phyloP scores from a whole-genome alignment of 2,888 invertebrate species.

The Macropis europaea region DNA sequence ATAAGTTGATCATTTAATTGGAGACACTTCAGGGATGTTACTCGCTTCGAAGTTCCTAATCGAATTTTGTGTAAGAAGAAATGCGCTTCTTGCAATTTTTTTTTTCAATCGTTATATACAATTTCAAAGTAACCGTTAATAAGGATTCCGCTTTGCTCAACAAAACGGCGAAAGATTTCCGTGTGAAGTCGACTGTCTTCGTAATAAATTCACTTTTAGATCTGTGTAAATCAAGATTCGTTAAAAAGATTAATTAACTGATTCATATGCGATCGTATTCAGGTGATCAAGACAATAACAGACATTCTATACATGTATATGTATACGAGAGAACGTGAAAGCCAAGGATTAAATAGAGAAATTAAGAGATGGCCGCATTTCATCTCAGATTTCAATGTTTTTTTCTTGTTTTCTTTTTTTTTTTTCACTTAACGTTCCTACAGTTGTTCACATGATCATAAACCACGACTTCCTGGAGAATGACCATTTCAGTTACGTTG shows the following conservation, averaged over 20 bases:
- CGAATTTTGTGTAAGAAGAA: slow-evolving; percentile 19
- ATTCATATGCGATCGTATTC: slow-evolving; percentile 21
- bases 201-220: slow-evolving; percentile 10
- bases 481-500: slow-evolving; percentile 57
- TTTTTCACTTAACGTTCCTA: slow-evolving; percentile 47
- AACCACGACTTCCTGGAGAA: slow-evolving; percentile 56
- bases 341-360: slow-evolving; percentile 62
- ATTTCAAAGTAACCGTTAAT: slow-evolving; percentile 16
- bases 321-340: slow-evolving; percentile 58
- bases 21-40: slow-evolving; percentile 22
- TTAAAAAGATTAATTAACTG: slow-evolving; percentile 7
- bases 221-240: slow-evolving; percentile 15
- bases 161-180: slow-evolving; percentile 23
- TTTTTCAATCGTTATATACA: slow-evolving; percentile 7
- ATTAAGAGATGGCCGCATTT: slow-evolving; percentile 74
- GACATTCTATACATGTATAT: slow-evolving; percentile 54
- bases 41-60: not conserved
- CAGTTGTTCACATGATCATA: slow-evolving; percentile 54
- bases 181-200: not conserved
- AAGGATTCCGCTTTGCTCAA: slow-evolving; percentile 32
- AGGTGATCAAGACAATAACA: slow-evolving; percentile 60
- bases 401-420: too few species aligned
- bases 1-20: slow-evolving; percentile 14
- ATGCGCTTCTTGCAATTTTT: slow-evolving; percentile 6
- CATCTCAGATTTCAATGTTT: slow-evolving; percentile 65